A percentile compares a stretch with the other conserved stretches of the same genome.
Evolutionary conservation across 2,888 invertebrate species (phyloP).

Genomic region (Pantelozetes paolii): DNA sequence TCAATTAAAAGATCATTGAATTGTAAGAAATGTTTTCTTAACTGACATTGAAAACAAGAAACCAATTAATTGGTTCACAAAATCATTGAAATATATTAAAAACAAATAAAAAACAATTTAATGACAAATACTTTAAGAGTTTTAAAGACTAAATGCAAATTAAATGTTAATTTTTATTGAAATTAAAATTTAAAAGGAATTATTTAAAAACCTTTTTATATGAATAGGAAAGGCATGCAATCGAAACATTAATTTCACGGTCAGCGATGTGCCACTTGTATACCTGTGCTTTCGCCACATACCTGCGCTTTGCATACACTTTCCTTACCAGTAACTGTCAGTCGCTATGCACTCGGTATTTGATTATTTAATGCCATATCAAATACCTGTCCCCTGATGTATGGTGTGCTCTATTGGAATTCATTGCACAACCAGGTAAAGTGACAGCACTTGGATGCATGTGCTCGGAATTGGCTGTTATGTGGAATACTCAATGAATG

Average conservation of each 20-base stretch:
- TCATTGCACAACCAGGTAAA: neutral
- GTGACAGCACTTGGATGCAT: neutral
- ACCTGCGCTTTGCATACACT: too few species aligned
- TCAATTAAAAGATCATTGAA: neutral
- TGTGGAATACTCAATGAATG: conserved; percentile 8
- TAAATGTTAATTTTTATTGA: neutral
- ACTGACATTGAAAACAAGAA: too few species aligned
- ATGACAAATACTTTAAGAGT: neutral
- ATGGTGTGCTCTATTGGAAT: neutral
- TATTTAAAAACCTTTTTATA: neutral
- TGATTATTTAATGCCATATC: neutral
- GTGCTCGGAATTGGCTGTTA: neutral
- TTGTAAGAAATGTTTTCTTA: neutral
- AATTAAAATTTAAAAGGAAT: neutral
- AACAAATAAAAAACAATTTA: neutral
- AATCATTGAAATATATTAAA: neutral
- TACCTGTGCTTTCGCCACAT: neutral
- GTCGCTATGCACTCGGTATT: neutral
- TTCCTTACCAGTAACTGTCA: too few species aligned
- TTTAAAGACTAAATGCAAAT: neutral
- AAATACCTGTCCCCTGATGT: neutral
- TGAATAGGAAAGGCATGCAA: conserved; percentile 1
- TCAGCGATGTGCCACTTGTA: neutral
- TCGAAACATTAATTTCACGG: conserved; percentile 24
- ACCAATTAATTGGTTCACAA: too few species aligned